Evolutionary conservation across 2,888 invertebrate genomes (phyloP).

Genomic region (Ornithoptera priamus): DNA sequence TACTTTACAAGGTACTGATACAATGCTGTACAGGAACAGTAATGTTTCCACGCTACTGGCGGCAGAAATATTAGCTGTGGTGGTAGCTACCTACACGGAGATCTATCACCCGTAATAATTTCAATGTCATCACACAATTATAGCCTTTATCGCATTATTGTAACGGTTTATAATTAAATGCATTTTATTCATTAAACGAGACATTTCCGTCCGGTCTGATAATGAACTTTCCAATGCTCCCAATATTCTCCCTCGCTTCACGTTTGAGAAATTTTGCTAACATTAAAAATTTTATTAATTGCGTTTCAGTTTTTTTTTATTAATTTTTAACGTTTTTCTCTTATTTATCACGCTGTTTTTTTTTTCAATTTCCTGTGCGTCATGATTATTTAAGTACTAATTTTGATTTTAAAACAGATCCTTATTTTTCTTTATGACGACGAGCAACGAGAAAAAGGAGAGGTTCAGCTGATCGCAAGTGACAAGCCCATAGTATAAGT

Average conservation of each 20-base stretch:
- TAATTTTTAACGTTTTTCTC: background rate
- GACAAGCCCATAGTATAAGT: too few species aligned
- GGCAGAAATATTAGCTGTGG: too few species aligned
- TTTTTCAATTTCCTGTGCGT: too few species aligned
- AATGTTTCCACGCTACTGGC: too few species aligned
- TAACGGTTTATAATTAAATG: constrained; percentile 11
- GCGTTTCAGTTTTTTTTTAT: background rate
- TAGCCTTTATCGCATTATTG: background rate
- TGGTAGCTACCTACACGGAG: background rate
- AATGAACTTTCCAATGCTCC: constrained; percentile 26
- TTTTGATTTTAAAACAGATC: too few species aligned
- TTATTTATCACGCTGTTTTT: background rate
- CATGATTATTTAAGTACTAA: too few species aligned
- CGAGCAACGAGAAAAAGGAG: too few species aligned
- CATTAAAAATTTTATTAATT: constrained; percentile 5
- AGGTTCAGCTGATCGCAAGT: too few species aligned
- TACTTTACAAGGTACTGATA: too few species aligned
- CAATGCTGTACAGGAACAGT: too few species aligned
- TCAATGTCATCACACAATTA: constrained; percentile 7
- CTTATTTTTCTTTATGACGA: too few species aligned
- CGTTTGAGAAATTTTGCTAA: constrained; percentile 7
- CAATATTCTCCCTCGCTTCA: constrained; percentile 22
- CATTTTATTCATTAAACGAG: constrained; percentile 2
- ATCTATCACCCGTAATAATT: constrained; percentile 3
- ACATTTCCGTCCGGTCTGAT: constrained; percentile 12